Conservation (phyloP, 2,888 invertebrate species). For the Cerastoderma edule region DNA sequence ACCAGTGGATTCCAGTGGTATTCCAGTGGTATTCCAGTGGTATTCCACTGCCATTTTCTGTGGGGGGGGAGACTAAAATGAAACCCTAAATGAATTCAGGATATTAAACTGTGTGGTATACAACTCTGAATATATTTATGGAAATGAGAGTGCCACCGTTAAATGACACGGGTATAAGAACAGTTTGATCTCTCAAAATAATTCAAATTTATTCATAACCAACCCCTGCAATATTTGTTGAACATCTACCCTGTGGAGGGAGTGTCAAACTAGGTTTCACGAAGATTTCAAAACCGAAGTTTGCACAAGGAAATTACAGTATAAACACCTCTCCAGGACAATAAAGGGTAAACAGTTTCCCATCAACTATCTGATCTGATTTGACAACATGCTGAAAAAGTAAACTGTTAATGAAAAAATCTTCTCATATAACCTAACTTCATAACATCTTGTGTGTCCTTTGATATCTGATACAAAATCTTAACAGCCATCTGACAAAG, state of each 20-base stretch:
- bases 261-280: constrained; percentile 30
- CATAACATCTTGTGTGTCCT: constrained; percentile 22
- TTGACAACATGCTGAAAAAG: constrained; percentile 19
- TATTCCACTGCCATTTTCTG: too few species aligned
- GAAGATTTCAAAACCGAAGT: constrained; percentile 9
- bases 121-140: constrained; percentile 4
- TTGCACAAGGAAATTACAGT: constrained; percentile 24
- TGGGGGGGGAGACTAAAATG: too few species aligned
- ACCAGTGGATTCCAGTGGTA: too few species aligned
- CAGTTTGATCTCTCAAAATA: constrained; percentile 35
- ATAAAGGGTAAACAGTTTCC: constrained; percentile 13
- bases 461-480: constrained; percentile 19
- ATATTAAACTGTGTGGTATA: constrained; percentile 19
- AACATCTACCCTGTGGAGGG: constrained; percentile 29
- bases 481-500: constrained; percentile 20
- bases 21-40: too few species aligned
- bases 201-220: constrained; percentile 56
- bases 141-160: constrained; percentile 14
- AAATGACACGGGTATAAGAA: constrained; percentile 15
- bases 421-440: constrained; percentile 21
- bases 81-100: too few species aligned
- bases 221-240: constrained; percentile 31
- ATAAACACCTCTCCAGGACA: constrained; percentile 12
- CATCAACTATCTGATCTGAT: constrained; percentile 1
- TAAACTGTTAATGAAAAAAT: constrained; percentile 22